Evolutionary conservation across 2,888 invertebrate genomes (phyloP).

Genomic region (Polyploca ridens): DNA sequence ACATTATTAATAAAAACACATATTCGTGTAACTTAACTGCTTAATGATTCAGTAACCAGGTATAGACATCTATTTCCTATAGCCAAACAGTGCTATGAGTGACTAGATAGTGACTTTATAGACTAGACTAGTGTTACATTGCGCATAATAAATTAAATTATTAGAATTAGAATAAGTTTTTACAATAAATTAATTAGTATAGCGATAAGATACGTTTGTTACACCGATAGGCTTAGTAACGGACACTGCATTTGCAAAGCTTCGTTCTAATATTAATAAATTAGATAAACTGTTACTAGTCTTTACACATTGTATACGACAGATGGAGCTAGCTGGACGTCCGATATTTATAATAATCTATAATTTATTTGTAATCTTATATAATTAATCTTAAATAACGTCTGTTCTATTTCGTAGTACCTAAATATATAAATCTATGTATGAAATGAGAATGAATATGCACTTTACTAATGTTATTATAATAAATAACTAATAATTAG

Average conservation of each 20-base stretch:
- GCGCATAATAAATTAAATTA: slow-evolving; percentile 38
- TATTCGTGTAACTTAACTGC: slow-evolving; percentile 22
- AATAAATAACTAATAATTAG: background rate
- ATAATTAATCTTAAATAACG: background rate
- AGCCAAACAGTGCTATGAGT: slow-evolving; percentile 32
- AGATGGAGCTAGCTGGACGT: slow-evolving; percentile 7
- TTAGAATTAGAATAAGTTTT: slow-evolving; percentile 16
- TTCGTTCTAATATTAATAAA: slow-evolving; percentile 10
- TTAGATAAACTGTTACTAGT: slow-evolving; percentile 6
- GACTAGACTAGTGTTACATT: slow-evolving; percentile 44
- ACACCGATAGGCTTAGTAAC: slow-evolving; percentile 3
- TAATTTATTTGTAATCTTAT: background rate
- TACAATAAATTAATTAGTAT: background rate
- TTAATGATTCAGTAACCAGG: slow-evolving; percentile 19
- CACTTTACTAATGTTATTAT: background rate
- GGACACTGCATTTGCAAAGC: slow-evolving; percentile 16
- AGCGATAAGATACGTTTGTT: slow-evolving; percentile 11
- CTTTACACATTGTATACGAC: background rate
- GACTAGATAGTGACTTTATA: slow-evolving; percentile 46
- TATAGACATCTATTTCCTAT: slow-evolving; percentile 30
- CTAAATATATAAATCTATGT: background rate
- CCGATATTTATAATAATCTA: background rate
- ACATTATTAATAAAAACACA: slow-evolving; percentile 33
- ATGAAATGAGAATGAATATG: background rate
- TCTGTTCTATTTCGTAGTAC: background rate